A percentile compares a stretch with the other conserved stretches of the same genome.
These are phyloP conservation scores for Drosophila anomelani DNA, from an alignment of 2,888 invertebrate species.

Conservation along the genomic window DNA sequence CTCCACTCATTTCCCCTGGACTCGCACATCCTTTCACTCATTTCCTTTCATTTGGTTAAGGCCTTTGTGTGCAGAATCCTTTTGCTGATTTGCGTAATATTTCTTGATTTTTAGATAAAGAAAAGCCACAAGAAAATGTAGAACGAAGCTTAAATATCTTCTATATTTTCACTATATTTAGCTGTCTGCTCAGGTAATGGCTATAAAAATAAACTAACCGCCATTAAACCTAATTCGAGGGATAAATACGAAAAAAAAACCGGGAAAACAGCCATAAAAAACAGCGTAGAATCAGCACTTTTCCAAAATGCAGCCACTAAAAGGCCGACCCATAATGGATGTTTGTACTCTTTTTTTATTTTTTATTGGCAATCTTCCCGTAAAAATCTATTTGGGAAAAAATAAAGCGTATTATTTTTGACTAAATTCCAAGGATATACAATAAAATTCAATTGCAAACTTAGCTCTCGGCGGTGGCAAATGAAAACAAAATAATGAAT, in stretches of 20 bases:
- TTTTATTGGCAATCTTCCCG: constrained; percentile 37
- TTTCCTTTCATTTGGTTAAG: constrained; percentile 43
- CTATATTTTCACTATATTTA: constrained; percentile 2
- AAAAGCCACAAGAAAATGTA: neutral
- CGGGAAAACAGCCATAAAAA: constrained; percentile 1
- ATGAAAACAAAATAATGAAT: constrained; percentile 74
- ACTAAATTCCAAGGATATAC: constrained; percentile 62
- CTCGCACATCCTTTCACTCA: constrained; percentile 41
- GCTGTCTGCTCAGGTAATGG: constrained; percentile 2
- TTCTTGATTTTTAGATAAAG: constrained; percentile 46
- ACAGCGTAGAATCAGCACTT: neutral
- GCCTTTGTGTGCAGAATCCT: constrained; percentile 35
- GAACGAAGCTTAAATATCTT: neutral
- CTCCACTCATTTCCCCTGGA: neutral
- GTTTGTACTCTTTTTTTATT: neutral
- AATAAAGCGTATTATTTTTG: constrained; percentile 52
- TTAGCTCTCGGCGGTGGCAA: constrained; percentile 60
- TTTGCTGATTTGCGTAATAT: constrained; percentile 51
- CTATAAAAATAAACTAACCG: constrained; percentile 21
- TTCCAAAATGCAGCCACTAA: constrained; percentile 28
- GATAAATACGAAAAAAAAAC: constrained; percentile 5
- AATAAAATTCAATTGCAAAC: constrained; percentile 79
- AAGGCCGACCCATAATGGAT: constrained; percentile 35
- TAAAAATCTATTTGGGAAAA: constrained; percentile 47
- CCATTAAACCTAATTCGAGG: constrained; percentile 16